These are phyloP conservation scores for Pteropus alecto DNA, from an alignment of 2,113 vertebrate genomes.

Conservation along the genomic window DNA sequence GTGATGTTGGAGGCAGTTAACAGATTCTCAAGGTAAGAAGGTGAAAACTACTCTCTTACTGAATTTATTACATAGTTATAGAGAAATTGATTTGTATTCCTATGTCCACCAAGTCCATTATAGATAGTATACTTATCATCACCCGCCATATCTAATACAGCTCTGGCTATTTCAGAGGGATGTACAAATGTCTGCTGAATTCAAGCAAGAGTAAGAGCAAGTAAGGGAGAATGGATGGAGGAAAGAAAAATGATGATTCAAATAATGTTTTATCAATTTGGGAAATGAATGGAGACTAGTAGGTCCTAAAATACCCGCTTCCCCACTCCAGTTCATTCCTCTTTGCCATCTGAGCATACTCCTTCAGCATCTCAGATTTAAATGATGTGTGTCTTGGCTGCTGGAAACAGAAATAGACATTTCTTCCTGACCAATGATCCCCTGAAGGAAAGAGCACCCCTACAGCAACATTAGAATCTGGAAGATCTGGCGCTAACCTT, in stretches of 20 bases:
- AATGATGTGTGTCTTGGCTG: neutral
- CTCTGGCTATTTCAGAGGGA: neutral
- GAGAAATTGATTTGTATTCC: neutral
- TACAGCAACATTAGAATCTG: neutral
- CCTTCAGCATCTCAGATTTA: neutral
- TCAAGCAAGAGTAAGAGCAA: neutral
- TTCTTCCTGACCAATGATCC: neutral
- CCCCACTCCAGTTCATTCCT: neutral
- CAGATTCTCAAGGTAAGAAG: neutral
- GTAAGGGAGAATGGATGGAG: neutral
- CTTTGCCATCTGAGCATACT: neutral
- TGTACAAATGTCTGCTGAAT: neutral
- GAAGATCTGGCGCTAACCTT: neutral
- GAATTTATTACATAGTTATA: neutral
- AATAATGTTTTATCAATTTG: neutral
- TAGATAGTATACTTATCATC: neutral
- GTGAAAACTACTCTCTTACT: neutral
- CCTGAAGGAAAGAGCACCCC: neutral
- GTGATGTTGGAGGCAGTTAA: neutral
- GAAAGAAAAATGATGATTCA: neutral
- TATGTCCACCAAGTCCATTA: neutral
- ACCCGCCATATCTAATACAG: neutral
- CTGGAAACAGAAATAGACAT: neutral
- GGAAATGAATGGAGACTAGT: slow-evolving; percentile 1
- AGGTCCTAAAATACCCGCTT: neutral